phyloP scores from a whole-genome alignment of 2,113 vertebrate species.

The Rissa tridactyla region DNA sequence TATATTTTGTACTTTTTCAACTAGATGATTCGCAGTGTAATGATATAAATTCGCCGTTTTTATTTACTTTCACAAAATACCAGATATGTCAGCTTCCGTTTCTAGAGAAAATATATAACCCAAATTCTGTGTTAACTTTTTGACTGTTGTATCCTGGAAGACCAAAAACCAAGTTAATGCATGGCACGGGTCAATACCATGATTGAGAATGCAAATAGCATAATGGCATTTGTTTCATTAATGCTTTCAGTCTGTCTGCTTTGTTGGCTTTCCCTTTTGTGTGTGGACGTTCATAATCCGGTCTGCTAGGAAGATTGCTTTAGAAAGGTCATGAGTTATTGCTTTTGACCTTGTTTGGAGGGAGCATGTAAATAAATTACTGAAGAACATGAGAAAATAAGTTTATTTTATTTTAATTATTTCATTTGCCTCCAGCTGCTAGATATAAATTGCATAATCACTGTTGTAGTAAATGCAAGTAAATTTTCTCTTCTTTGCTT shows the following conservation, averaged over 20 bases:
- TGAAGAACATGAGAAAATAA: not conserved
- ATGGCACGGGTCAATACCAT: not conserved
- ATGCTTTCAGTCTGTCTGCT: not conserved
- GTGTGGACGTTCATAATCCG: not conserved
- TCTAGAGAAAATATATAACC: not conserved
- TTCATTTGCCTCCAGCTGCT: not conserved
- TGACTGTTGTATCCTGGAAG: not conserved
- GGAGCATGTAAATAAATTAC: not conserved
- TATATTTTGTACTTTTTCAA: not conserved
- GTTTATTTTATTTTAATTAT: not conserved
- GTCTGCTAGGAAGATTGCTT: conserved; percentile 20
- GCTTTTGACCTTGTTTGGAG: conserved; percentile 29
- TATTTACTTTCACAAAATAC: not conserved
- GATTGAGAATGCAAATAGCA: not conserved
- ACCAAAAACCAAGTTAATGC: not conserved
- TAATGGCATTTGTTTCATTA: conserved; percentile 10
- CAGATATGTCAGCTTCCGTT: not conserved
- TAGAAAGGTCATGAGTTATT: conserved; percentile 7
- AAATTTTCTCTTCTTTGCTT: not conserved
- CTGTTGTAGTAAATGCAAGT: not conserved
- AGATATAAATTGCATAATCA: not conserved
- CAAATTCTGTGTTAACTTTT: not conserved
- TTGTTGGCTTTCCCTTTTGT: conserved; percentile 37
- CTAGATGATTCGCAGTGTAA: not conserved
- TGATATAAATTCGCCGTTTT: not conserved